Evolutionary conservation across 2,888 invertebrate species (phyloP), one percentile per base, ranked within the genome.

Genomic region (Cephus nigrinus): DNA sequence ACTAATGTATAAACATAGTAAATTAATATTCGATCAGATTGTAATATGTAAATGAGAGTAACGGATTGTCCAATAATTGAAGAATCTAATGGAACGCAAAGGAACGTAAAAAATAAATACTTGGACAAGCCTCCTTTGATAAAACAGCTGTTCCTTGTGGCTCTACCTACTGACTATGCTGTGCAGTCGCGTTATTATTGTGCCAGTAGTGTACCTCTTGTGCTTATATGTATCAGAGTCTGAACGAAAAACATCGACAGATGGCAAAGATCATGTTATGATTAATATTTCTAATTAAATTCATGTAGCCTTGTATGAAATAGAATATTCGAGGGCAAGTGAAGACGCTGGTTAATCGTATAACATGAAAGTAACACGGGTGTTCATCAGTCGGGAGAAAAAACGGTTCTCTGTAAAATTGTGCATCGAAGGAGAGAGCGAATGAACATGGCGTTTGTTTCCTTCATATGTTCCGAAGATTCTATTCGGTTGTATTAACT

Each of bases 381-480:
- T 35, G 75, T 75, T 79, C 75, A 80, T 76, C 76, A 82, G 80
- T 80, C 71, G 76, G 81, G 82, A 79, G 82, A 76, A 69, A 81
- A 83, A 78, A 80, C 78, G 80, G 76, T 76, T 78, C 79, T 83
- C 77, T 75, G 80, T 83, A 84, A 84, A 83, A 83, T 82, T 81
- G 86, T 88, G 86, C 86, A 85, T 85, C 87, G 83, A 79, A 77
- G 80, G 81, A 83, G 83, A 84, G 85, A 84, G 84, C 82, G 83
- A 88, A 86, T 85, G 86, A 85, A 90, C 88, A 90, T 90, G 90
- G 90, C 90, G 90, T 90, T 90, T 90, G 88, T 90, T 89, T 89
- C 88, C 85, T 85, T 88, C 86, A 84, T 86, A 86, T 84, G 87
- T 82, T 86, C 83, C 82, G 84, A 86, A 85, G 85, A 84, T 82